Base-by-base conservation (phyloP, 2,888 invertebrate species). In the Oxyteleia sp. region DNA sequence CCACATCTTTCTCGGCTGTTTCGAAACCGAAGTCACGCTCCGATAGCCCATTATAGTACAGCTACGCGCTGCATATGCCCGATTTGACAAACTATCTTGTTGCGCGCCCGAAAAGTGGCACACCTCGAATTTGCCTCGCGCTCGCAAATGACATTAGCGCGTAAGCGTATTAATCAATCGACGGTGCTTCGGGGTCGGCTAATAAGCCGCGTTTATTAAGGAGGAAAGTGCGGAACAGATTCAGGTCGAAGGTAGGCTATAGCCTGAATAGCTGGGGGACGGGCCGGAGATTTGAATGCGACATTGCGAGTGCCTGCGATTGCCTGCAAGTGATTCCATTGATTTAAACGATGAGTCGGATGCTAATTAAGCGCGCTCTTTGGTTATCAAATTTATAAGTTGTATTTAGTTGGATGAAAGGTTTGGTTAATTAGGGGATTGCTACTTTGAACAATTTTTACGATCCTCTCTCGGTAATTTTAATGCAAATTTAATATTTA, bases 11-110 rank as follows among this genome's bases (percentile, higher is more conserved):
- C 57, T 69, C 75, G 61, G 47, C 75, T 79, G 83, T 79, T 74
- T 74, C 79, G 83, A 82, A 78, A 82, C 79, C 74, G 32, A 75
- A 84, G 84, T 80, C 80, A 84, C 75, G 84, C 84, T 84, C 84
- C 80, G 78, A 79, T 82, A 76, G 82, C 71, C 76, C 75, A 80
- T 80, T 80, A 84, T 53, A 68, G 78, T 53, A 49, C 18, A 45
- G 63, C 61, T 68, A 16, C 43, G 47, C 66, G 59, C 59, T 15
- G 69, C 68, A 66, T 49, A 66, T 61, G 35, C 66, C 68, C 57
- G 79, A 79, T 79, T 79, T 79, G 79, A 63, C 74, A 61, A 74
- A 83, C 71, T 64, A 59, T 68, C 78, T 15, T 26, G 64, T 29
- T 51, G 43, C 49, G 13, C 47, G 11, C n/a, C 74, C 69, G 51